Conservation (phyloP, 1,140 invertebrate genomes). For the Aphaenogaster rudis region DNA sequence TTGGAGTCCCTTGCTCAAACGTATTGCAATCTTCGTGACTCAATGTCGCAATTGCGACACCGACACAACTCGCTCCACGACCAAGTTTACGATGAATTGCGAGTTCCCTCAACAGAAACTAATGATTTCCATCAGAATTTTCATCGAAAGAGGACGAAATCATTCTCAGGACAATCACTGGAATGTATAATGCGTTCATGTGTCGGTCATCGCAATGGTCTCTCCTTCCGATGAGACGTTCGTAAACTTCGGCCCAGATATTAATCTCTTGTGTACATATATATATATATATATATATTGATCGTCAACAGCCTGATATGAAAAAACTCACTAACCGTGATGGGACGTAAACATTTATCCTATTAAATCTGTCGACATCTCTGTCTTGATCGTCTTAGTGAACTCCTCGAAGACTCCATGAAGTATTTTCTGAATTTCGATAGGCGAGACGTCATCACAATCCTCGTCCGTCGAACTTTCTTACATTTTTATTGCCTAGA, state of each 20-base stretch:
- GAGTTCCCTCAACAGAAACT: slow-evolving; percentile 62
- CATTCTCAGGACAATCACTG: slow-evolving; percentile 4
- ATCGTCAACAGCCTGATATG: slow-evolving; percentile 72
- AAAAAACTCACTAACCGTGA: slow-evolving; percentile 76
- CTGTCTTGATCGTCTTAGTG: slow-evolving; percentile 37
- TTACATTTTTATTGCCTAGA: slow-evolving; percentile 69
- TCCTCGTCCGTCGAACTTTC: slow-evolving; percentile 54
- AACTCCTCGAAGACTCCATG: slow-evolving; percentile 57
- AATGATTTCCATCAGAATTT: slow-evolving; percentile 6
- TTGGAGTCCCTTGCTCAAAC: not conserved
- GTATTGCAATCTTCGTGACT: not conserved
- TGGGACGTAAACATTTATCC: slow-evolving; percentile 70
- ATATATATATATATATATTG: slow-evolving; percentile 60
- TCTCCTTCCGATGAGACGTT: slow-evolving; percentile 18
- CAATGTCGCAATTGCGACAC: slow-evolving; percentile 43
- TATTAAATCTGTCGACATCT: slow-evolving; percentile 70
- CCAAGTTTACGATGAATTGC: slow-evolving; percentile 38
- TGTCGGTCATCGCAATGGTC: slow-evolving; percentile 35
- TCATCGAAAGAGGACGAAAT: slow-evolving; percentile 20
- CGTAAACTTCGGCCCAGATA: slow-evolving; percentile 49
- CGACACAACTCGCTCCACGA: slow-evolving; percentile 44
- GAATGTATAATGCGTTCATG: slow-evolving; percentile 43
- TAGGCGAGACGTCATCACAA: slow-evolving; percentile 49
- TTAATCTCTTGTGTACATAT: slow-evolving; percentile 39
- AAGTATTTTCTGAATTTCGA: slow-evolving; percentile 53